Conservation (phyloP, 2,888 invertebrate genomes). For the Gonocerus acuteangulatus region DNA sequence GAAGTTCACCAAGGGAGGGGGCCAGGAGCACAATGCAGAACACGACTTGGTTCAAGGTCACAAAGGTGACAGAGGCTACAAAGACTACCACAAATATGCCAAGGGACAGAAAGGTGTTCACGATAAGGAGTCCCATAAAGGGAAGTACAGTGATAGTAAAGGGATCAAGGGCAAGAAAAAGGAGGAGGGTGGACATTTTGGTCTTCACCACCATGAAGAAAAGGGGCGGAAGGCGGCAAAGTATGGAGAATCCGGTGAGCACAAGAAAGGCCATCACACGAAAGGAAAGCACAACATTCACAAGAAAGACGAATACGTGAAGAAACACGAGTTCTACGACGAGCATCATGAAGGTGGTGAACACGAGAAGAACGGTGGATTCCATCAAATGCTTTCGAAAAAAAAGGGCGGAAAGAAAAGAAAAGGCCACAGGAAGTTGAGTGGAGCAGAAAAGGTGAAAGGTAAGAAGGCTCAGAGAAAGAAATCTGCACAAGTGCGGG, state of each 20-base stretch:
- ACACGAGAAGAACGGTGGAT: constrained; percentile 57
- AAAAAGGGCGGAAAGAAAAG: constrained; percentile 44
- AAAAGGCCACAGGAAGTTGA: constrained; percentile 35
- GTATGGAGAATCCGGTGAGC: constrained; percentile 52
- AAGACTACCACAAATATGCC: constrained; percentile 55
- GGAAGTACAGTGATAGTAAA: constrained; percentile 56
- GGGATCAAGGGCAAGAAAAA: constrained; percentile 56
- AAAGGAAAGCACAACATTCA: constrained; percentile 67
- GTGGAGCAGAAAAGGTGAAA: constrained; percentile 34
- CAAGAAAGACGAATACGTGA: constrained; percentile 68
- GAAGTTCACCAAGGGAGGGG: constrained; percentile 47
- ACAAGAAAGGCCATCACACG: constrained; percentile 65
- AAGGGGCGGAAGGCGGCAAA: constrained; percentile 55
- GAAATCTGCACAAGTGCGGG: constrained; percentile 41
- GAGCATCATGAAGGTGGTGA: constrained; percentile 62
- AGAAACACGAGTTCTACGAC: constrained; percentile 67
- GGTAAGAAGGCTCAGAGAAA: constrained; percentile 45
- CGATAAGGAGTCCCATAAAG: constrained; percentile 57
- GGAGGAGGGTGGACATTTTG: constrained; percentile 57
- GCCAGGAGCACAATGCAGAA: constrained; percentile 50
- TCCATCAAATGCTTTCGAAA: constrained; percentile 49
- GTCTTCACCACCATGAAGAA: constrained; percentile 57
- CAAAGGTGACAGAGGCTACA: constrained; percentile 59
- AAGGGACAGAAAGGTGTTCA: constrained; percentile 60
- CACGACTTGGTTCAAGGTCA: constrained; percentile 52